Base-by-base conservation (phyloP, 2,797 vertebrate genomes). In the Argentina silus region DNA sequence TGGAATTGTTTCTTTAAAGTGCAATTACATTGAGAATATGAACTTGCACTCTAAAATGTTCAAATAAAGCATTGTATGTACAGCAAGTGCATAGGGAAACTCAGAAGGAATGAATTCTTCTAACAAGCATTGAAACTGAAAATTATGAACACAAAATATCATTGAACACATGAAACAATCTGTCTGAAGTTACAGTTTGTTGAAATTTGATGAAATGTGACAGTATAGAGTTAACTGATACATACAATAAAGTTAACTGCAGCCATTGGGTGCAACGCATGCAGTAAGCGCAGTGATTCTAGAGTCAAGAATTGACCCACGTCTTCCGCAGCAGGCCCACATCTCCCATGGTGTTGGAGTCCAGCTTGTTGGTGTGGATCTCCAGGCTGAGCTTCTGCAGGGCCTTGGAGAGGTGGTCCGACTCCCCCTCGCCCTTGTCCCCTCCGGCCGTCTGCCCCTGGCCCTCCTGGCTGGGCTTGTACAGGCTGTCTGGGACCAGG, bases 351-450 rank as follows among this genome's bases (percentile, higher is more conserved):
- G 81, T 45, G 53, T 91, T 92, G 59, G 75, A 84, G 71, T 89
- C 87, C 57, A 86, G 69, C 45, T 79, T 87, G 67, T 93, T 83
- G 3, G 73, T 83, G 12, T 67, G 89, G 47, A 86, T 88, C 56
- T 91, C 87, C 79, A 92, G 48, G 60, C 78, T 83, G 67, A 87
- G 82, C 57, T 84, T 86, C 74, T 83, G 82, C 77, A 90, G 89
- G 77, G 80, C 81, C 70, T 81, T 86, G 70, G 82, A 78, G 27
- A 76, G 55, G 53, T 69, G 69, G 15, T 85, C 75, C 6, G 84
- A n/a, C n/a, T n/a, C n/a, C n/a, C n/a, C 73, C 65, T 86, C 85
- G 72, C 81, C 79, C 53, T 81, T 85, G 15, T 87, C 76, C 12
- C 85, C 85, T 71, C 84, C 78, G 63, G 87, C 87, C 36, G 75